Evolutionary conservation across 1,140 invertebrate genomes (phyloP).

Genomic region (Drosophila sulfurigaster): DNA sequence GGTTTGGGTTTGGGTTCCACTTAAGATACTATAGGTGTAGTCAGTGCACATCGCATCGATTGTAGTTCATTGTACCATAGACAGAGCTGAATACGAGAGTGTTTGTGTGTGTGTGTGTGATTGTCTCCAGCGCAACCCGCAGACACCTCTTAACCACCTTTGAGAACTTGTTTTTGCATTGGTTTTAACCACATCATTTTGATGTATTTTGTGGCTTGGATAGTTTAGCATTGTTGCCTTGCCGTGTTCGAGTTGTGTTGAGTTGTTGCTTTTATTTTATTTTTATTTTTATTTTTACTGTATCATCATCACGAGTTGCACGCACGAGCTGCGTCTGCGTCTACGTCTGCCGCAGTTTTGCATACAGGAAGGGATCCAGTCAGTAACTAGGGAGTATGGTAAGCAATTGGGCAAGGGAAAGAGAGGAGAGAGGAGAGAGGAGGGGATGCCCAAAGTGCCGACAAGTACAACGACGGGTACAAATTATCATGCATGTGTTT

Average conservation of each 20-base stretch:
- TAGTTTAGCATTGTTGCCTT: slow-evolving; percentile 55
- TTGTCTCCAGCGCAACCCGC: background rate
- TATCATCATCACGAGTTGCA: slow-evolving; percentile 80
- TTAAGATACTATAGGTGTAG: slow-evolving; percentile 59
- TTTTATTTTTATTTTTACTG: slow-evolving; percentile 62
- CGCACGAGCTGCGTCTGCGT: slow-evolving; percentile 78
- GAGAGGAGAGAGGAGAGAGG: background rate
- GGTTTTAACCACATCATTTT: slow-evolving; percentile 80
- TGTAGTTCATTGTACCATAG: slow-evolving; percentile 77
- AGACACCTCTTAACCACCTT: slow-evolving; percentile 53
- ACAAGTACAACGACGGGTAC: slow-evolving; percentile 50
- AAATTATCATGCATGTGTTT: slow-evolving; percentile 78
- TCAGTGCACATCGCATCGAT: slow-evolving; percentile 72
- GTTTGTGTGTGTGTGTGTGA: slow-evolving; percentile 1
- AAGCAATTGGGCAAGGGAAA: background rate
- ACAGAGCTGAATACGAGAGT: slow-evolving; percentile 1
- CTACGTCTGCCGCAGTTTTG: slow-evolving; percentile 69
- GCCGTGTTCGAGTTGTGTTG: too few species aligned
- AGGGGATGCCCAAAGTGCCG: slow-evolving; percentile 45
- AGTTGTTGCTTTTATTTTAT: slow-evolving; percentile 20
- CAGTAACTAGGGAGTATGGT: slow-evolving; percentile 7
- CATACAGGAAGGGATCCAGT: slow-evolving; percentile 46
- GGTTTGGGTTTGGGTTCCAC: slow-evolving; percentile 29
- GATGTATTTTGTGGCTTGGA: slow-evolving; percentile 80
- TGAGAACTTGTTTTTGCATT: slow-evolving; percentile 78